Evolutionary conservation across 2,888 invertebrate species (phyloP).

Genomic region (Meloe dianella): DNA sequence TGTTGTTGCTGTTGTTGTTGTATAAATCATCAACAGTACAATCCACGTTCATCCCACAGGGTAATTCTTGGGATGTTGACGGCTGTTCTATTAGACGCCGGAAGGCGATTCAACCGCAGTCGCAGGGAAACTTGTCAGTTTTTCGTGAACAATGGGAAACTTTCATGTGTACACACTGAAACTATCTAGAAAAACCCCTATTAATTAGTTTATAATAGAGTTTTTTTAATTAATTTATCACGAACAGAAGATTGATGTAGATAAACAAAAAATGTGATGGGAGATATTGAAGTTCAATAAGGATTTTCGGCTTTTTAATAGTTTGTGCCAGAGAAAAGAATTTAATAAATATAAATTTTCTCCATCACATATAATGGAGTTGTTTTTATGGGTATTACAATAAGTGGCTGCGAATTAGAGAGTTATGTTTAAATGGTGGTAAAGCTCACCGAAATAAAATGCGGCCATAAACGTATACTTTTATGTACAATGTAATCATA

Average conservation of each 20-base stretch:
- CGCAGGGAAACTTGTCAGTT: conserved; percentile 11
- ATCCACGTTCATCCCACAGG: conserved; percentile 9
- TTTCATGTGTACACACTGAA: neutral
- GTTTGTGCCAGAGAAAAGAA: neutral
- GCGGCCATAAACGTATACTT: neutral
- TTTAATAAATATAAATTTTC: conserved; percentile 1
- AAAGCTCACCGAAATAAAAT: conserved; percentile 1
- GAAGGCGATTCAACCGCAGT: conserved; percentile 2
- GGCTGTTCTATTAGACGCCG: neutral
- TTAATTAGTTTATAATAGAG: neutral
- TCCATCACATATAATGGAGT: neutral
- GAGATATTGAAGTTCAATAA: neutral
- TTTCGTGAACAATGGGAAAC: conserved; percentile 10
- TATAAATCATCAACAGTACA: neutral
- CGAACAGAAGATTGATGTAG: neutral
- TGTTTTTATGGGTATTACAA: conserved; percentile 13
- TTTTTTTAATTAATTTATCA: conserved; percentile 2
- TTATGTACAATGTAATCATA: conserved; percentile 12
- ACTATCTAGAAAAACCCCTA: neutral
- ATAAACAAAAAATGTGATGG: neutral
- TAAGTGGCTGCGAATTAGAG: conserved; percentile 9
- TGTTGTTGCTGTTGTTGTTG: neutral
- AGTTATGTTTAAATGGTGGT: neutral
- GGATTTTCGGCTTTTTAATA: neutral
- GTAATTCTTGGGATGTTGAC: neutral